Evolutionary conservation across 2,888 invertebrate species (phyloP).

Genomic region (Andrena flavipes): DNA sequence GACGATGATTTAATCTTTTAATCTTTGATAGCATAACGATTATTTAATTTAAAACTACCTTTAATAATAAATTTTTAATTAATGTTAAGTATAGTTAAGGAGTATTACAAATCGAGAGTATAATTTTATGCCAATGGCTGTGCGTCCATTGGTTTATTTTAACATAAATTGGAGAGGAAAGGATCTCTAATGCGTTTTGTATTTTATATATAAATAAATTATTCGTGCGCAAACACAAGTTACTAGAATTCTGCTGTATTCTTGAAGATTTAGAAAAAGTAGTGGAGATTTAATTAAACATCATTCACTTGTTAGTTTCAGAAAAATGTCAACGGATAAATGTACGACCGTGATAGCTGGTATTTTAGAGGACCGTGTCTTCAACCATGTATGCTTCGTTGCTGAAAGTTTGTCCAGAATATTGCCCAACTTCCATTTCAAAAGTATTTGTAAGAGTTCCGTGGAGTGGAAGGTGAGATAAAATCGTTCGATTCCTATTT

Average conservation of each 20-base stretch:
- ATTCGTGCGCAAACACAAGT: not conserved
- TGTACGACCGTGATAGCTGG: slow-evolving; percentile 86
- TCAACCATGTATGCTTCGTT: slow-evolving; percentile 86
- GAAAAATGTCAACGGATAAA: slow-evolving; percentile 59
- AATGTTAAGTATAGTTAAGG: no score
- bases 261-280: not conserved
- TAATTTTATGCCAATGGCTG: slow-evolving; percentile 12
- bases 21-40: slow-evolving; percentile 3
- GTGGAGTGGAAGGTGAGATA: slow-evolving; percentile 86
- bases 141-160: slow-evolving; percentile 16
- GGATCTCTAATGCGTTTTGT: not conserved
- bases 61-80: slow-evolving; percentile 6
- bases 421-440: slow-evolving; percentile 87
- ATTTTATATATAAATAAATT: slow-evolving; percentile 31
- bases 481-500: not conserved
- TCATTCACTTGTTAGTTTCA: slow-evolving; percentile 21
- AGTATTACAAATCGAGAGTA: slow-evolving; percentile 9
- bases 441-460: slow-evolving; percentile 85
- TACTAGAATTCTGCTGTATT: not conserved
- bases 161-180: slow-evolving; percentile 1
- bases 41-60: slow-evolving; percentile 17
- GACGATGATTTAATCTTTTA: slow-evolving; percentile 32
- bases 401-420: slow-evolving; percentile 86
- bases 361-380: slow-evolving; percentile 85
- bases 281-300: not conserved